Percentiles rank a stretch among this genome's conserved stretches.
Evolutionary conservation across 2,888 invertebrate genomes (phyloP).

Genomic region (Bellardia pandia): DNA sequence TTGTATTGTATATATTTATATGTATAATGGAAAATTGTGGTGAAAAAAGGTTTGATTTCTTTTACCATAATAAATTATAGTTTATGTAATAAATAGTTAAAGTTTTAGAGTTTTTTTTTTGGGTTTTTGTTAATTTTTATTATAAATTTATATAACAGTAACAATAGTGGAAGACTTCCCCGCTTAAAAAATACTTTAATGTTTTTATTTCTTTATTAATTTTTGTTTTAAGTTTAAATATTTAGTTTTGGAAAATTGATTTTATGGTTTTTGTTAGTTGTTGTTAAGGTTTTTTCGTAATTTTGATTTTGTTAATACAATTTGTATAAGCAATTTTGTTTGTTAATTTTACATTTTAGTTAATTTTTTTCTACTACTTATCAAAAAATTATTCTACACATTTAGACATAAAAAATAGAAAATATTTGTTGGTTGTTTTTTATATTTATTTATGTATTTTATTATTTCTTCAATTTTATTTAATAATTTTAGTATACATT

Average conservation of each 20-base stretch:
- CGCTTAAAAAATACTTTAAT: slow-evolving; percentile 80
- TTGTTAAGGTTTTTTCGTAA: slow-evolving; percentile 14
- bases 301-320: slow-evolving; percentile 14
- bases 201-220: slow-evolving; percentile 30
- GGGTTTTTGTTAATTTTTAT: slow-evolving; percentile 39
- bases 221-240: slow-evolving; percentile 59
- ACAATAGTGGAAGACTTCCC: slow-evolving; percentile 84
- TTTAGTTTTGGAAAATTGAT: slow-evolving; percentile 23
- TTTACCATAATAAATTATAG: slow-evolving; percentile 71
- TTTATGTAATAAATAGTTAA: slow-evolving; percentile 38
- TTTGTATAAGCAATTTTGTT: slow-evolving; percentile 1
- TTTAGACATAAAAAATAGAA: slow-evolving; percentile 71
- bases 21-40: neutral
- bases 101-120: slow-evolving; percentile 45
- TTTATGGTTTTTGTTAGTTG: slow-evolving; percentile 29
- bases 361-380: slow-evolving; percentile 54
- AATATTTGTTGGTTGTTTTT: slow-evolving; percentile 37
- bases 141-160: slow-evolving; percentile 76
- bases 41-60: neutral
- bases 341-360: slow-evolving; percentile 14
- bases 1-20: neutral
- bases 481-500: slow-evolving; percentile 50
- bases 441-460: neutral
- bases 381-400: slow-evolving; percentile 66
- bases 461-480: slow-evolving; percentile 7